A percentile compares a stretch with the other conserved stretches of the same genome.
phyloP scores from a whole-genome alignment of 2,888 invertebrate genomes.

The Himalopsyche anomala region DNA sequence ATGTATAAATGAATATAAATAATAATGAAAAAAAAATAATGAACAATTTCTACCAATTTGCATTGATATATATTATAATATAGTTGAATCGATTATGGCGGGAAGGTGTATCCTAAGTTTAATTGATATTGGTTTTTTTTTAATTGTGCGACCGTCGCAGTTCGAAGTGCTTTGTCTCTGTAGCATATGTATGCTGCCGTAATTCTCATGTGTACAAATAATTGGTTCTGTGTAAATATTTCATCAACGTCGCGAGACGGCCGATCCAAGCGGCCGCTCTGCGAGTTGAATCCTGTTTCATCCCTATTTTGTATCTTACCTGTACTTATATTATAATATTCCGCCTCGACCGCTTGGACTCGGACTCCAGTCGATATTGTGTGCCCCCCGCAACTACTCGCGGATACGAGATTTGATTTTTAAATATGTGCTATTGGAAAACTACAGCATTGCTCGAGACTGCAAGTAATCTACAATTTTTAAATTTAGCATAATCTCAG shows the following conservation, averaged over 20 bases:
- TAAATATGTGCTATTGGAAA: no score
- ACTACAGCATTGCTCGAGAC: no score
- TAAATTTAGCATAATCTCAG: no score
- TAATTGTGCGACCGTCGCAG: constrained; percentile 3
- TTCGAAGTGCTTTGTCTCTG: neutral
- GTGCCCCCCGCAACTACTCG: no score
- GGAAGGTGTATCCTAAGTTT: constrained; percentile 7
- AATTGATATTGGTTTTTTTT: constrained; percentile 22
- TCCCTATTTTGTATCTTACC: neutral
- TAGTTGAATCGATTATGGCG: constrained; percentile 11
- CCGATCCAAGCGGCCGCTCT: no score
- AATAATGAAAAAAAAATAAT: constrained; percentile 49
- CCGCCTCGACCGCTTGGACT: no score
- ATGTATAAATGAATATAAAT: constrained; percentile 44
- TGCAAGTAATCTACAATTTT: no score
- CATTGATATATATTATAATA: constrained; percentile 45
- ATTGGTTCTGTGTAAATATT: constrained; percentile 33
- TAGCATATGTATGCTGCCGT: neutral
- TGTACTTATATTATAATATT: neutral
- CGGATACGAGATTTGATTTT: no score
- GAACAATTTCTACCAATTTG: constrained; percentile 56
- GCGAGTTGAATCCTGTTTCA: neutral
- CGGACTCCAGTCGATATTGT: no score
- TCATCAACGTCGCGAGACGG: neutral
- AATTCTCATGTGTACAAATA: constrained; percentile 27